Percentiles rank a stretch among this genome's conserved stretches.
Evolutionary conservation across 2,797 vertebrate genomes (phyloP).

Genomic region (Xerus rutilus): DNA sequence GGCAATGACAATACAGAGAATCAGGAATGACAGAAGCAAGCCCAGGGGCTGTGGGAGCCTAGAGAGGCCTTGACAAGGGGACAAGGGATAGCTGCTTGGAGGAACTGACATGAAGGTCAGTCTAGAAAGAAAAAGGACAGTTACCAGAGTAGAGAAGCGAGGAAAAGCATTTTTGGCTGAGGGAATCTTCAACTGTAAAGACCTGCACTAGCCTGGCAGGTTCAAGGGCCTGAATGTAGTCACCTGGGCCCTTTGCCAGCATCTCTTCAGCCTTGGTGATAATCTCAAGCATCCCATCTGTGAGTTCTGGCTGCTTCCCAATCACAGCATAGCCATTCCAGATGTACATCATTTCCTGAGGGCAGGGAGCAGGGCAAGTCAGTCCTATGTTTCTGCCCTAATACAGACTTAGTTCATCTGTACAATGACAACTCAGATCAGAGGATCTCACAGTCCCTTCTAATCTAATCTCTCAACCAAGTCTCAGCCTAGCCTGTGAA

Average conservation of each 20-base stretch:
- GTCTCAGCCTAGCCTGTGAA: background rate
- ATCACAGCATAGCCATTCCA: constrained; percentile 99
- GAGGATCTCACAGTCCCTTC: background rate
- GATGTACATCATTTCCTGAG: constrained; percentile 99
- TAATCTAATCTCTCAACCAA: background rate
- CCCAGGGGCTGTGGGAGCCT: background rate
- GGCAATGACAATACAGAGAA: background rate
- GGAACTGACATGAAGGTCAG: background rate
- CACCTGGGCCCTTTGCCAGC: constrained; percentile 93
- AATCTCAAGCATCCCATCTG: constrained; percentile 95
- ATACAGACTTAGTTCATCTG: constrained; percentile 39
- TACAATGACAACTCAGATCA: constrained; percentile 55
- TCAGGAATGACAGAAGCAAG: background rate
- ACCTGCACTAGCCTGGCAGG: background rate
- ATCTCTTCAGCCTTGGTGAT: constrained; percentile 93
- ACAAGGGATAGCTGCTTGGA: constrained; percentile 37
- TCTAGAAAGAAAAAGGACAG: constrained; percentile 17
- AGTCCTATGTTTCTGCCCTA: background rate
- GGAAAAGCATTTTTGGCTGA: background rate
- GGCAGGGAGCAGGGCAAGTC: constrained; percentile 40
- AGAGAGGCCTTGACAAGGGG: background rate
- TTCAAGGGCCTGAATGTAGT: constrained; percentile 61
- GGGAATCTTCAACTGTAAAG: background rate
- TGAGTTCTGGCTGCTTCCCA: constrained; percentile 96
- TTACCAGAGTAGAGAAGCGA: background rate